Evolutionary conservation across 2,113 vertebrate genomes (phyloP).

Genomic region (Malurus alboscapulatus): DNA sequence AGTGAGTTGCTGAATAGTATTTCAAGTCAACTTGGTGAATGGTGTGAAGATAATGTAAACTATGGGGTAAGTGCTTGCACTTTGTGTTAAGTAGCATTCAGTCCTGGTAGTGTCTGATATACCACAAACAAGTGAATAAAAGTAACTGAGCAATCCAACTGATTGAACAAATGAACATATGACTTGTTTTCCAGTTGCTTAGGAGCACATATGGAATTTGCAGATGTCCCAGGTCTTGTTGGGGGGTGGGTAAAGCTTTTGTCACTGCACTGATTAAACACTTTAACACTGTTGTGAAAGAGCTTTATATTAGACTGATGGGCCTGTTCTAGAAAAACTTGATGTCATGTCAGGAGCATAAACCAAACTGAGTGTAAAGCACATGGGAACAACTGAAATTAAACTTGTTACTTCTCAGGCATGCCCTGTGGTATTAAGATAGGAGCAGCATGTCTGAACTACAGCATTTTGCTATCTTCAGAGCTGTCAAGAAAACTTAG

Average conservation of each 20-base stretch:
- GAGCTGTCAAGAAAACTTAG: neutral
- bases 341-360: neutral
- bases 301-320: neutral
- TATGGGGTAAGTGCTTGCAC: neutral
- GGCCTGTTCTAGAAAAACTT: neutral
- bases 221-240: neutral
- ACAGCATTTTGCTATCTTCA: neutral
- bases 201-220: neutral
- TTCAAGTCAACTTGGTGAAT: neutral
- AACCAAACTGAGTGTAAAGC: neutral
- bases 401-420: neutral
- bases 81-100: neutral
- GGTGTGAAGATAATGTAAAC: neutral
- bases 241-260: neutral
- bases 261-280: neutral
- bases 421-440: neutral
- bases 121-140: neutral
- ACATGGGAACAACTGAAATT: neutral
- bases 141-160: neutral
- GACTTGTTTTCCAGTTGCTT: neutral
- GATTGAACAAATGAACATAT: neutral
- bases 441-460: neutral
- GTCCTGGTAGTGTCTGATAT: neutral
- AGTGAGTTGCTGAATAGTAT: neutral
- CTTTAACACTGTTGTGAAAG: neutral